A percentile compares a stretch with the other conserved stretches of the same genome.
Conservation (phyloP, 2,113 vertebrate genomes). For the Ia io region DNA sequence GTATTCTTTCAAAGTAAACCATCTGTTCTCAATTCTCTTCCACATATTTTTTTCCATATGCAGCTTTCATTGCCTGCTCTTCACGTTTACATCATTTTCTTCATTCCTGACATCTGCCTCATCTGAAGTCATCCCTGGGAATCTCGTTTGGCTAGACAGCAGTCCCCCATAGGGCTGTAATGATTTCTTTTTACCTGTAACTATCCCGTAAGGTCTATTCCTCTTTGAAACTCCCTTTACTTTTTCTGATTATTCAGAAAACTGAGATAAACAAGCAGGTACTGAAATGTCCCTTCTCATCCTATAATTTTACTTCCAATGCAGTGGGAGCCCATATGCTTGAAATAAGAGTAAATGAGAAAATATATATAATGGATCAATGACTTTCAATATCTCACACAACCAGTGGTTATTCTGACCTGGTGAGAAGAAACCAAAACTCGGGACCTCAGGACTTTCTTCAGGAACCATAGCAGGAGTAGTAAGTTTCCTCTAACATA, state of each 20-base stretch:
- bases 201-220: neutral
- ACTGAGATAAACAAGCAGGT: neutral
- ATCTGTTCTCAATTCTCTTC: slow-evolving; percentile 36
- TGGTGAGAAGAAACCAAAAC: neutral
- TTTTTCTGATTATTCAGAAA: neutral
- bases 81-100: neutral
- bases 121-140: neutral
- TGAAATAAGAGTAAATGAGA: neutral
- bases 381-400: neutral
- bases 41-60: neutral
- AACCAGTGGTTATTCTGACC: neutral
- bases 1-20: neutral
- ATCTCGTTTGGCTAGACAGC: neutral
- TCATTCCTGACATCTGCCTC: neutral
- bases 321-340: neutral
- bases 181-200: neutral
- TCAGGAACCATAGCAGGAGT: neutral
- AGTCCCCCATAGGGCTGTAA: neutral
- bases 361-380: neutral
- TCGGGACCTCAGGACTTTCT: neutral
- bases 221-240: neutral
- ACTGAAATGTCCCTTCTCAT: neutral
- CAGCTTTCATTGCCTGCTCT: neutral
- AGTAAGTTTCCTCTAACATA: neutral
- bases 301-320: neutral